phyloP scores from a whole-genome alignment of 2,797 vertebrate genomes.

The Limnodromus scolopaceus region DNA sequence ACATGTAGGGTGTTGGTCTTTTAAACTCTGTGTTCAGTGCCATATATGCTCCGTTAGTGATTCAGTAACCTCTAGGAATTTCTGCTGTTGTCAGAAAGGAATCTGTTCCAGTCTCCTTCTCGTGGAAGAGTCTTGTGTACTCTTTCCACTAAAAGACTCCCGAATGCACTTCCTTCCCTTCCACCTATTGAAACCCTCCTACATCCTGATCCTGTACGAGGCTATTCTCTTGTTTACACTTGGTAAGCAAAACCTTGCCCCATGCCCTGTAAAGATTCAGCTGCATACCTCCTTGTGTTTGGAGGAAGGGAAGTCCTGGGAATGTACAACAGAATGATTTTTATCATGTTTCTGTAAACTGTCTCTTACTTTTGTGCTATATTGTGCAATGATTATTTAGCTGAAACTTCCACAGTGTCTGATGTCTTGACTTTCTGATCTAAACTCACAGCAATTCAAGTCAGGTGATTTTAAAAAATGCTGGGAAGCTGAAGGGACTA shows the following conservation, averaged over 20 bases:
- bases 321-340: not conserved
- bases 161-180: conserved; percentile 7
- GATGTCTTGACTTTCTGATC: not conserved
- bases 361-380: not conserved
- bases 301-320: not conserved
- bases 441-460: not conserved
- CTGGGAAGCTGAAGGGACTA: not conserved
- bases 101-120: not conserved
- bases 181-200: conserved; percentile 1
- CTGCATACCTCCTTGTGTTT: not conserved
- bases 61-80: conserved; percentile 3
- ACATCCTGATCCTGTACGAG: conserved; percentile 28
- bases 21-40: not conserved
- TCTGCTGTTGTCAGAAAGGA: not conserved
- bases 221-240: conserved; percentile 24
- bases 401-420: not conserved
- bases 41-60: not conserved
- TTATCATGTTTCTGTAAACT: not conserved
- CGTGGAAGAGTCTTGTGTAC: not conserved
- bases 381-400: not conserved
- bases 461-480: not conserved
- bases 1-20: fast-evolving
- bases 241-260: not conserved
- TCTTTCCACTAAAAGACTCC: not conserved
- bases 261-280: not conserved